A percentile compares a stretch with the other conserved stretches of the same genome.
Evolutionary conservation across 2,888 invertebrate genomes (phyloP).

Genomic region (Liopterus haemorrhoidalis): DNA sequence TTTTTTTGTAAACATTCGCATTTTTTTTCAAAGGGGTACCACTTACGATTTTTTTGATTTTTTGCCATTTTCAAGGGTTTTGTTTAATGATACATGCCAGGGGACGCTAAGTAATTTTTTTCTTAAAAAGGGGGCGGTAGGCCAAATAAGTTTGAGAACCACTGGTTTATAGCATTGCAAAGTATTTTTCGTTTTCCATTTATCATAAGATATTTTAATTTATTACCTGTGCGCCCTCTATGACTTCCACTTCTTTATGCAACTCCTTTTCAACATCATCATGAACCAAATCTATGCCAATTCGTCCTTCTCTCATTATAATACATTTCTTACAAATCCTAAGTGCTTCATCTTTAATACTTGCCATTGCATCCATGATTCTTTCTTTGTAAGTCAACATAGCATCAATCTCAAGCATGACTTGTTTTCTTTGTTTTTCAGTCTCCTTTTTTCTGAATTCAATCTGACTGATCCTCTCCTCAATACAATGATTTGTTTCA

Average conservation of each 20-base stretch:
- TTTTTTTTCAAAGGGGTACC: too few species aligned
- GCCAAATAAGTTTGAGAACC: too few species aligned
- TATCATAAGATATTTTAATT: too few species aligned
- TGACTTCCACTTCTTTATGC: conserved; percentile 69
- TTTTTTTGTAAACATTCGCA: too few species aligned
- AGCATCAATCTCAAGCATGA: conserved; percentile 73
- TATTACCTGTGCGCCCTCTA: conserved; percentile 58
- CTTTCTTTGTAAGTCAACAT: conserved; percentile 66
- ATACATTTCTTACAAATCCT: conserved; percentile 70
- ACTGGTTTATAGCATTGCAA: too few species aligned
- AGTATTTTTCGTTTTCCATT: too few species aligned
- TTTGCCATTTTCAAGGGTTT: too few species aligned
- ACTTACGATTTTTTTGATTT: too few species aligned
- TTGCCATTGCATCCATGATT: conserved; percentile 66
- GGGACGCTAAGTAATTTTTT: too few species aligned
- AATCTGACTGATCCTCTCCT: conserved; percentile 76
- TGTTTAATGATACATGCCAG: too few species aligned
- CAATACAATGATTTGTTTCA: conserved; percentile 69
- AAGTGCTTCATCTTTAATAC: conserved; percentile 60
- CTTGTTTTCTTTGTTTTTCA: conserved; percentile 67
- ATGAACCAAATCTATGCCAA: conserved; percentile 71
- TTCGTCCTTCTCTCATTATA: conserved; percentile 66
- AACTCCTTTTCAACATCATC: conserved; percentile 80
- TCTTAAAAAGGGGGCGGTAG: too few species aligned
- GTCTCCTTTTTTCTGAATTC: conserved; percentile 75